phyloP scores from a whole-genome alignment of 2,797 vertebrate species.

The Orestias chungarensis region DNA sequence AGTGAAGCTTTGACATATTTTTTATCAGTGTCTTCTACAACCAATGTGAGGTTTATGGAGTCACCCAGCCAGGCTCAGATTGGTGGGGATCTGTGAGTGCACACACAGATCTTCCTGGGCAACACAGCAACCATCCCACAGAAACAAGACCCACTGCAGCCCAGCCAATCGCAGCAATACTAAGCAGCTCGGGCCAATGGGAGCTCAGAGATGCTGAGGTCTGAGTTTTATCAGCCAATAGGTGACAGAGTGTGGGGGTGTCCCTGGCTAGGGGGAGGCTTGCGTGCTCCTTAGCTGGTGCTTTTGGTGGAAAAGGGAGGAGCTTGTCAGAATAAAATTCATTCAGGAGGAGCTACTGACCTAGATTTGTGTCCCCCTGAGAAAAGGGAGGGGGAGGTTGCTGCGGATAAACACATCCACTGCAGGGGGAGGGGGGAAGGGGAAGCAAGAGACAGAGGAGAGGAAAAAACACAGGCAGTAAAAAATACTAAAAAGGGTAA shows the following conservation, averaged over 20 bases:
- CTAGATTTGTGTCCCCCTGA: constrained; percentile 81
- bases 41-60: constrained; percentile 65
- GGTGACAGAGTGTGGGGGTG: constrained; percentile 72
- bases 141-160: constrained; percentile 81
- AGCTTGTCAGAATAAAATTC: constrained; percentile 78
- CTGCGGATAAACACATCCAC: constrained; percentile 79
- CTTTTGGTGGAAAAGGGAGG: constrained; percentile 70
- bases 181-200: constrained; percentile 67
- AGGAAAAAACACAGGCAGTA: constrained; percentile 50
- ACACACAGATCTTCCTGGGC: constrained; percentile 84
- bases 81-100: constrained; percentile 77
- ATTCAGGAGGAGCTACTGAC: constrained; percentile 86
- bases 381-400: constrained; percentile 63
- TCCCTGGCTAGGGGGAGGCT: constrained; percentile 76
- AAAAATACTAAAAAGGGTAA: constrained; percentile 56
- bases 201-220: constrained; percentile 58
- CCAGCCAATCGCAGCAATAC: constrained; percentile 74
- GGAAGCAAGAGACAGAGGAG: constrained; percentile 46
- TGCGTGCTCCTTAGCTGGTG: constrained; percentile 72
- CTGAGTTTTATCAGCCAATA: constrained; percentile 71
- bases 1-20: constrained; percentile 56
- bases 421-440: constrained; percentile 61
- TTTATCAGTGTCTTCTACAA: constrained; percentile 44
- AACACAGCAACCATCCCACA: constrained; percentile 85
- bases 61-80: constrained; percentile 74